Conservation (phyloP, 2,888 invertebrate genomes). For the Lymantria monacha region DNA sequence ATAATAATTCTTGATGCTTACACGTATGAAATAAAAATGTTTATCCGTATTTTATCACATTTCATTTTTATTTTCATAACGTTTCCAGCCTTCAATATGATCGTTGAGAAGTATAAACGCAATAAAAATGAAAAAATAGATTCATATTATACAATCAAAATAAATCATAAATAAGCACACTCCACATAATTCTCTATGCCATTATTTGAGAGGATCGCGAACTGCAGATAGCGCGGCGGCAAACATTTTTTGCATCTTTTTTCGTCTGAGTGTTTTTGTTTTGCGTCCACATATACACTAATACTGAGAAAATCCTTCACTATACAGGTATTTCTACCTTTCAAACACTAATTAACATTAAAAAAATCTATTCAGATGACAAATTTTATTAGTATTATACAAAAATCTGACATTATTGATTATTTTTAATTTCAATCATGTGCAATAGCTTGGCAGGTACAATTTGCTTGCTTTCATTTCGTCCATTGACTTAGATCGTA, state of each 20-base stretch:
- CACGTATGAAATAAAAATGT: too few relatives aligned
- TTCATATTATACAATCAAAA: too few relatives aligned
- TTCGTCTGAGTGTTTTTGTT: slow-evolving; percentile 54
- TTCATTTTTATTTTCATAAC: too few relatives aligned
- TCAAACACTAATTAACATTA: slow-evolving; percentile 21
- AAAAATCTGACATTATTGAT: slow-evolving; percentile 27
- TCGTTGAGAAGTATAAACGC: too few relatives aligned
- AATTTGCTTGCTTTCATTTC: too few relatives aligned
- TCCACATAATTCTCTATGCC: slow-evolving; percentile 43
- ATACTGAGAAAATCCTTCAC: slow-evolving; percentile 43
- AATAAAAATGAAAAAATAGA: too few relatives aligned
- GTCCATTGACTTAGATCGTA: too few relatives aligned
- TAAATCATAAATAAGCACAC: slow-evolving; percentile 7
- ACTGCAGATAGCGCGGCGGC: slow-evolving; percentile 72
- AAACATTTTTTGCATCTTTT: slow-evolving; percentile 68
- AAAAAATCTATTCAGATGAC: slow-evolving; percentile 9
- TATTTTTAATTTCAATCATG: slow-evolving; percentile 15
- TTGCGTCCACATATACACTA: slow-evolving; percentile 62
- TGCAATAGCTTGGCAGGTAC: slow-evolving; percentile 36
- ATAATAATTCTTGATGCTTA: too few relatives aligned
- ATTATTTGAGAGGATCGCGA: slow-evolving; percentile 73
- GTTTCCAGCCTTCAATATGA: too few relatives aligned
- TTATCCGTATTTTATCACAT: too few relatives aligned
- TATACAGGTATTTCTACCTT: slow-evolving; percentile 18
- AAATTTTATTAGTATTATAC: slow-evolving; percentile 14